Evolutionary conservation across 2,113 vertebrate genomes (phyloP).

Genomic region (Recurvirostra avosetta): DNA sequence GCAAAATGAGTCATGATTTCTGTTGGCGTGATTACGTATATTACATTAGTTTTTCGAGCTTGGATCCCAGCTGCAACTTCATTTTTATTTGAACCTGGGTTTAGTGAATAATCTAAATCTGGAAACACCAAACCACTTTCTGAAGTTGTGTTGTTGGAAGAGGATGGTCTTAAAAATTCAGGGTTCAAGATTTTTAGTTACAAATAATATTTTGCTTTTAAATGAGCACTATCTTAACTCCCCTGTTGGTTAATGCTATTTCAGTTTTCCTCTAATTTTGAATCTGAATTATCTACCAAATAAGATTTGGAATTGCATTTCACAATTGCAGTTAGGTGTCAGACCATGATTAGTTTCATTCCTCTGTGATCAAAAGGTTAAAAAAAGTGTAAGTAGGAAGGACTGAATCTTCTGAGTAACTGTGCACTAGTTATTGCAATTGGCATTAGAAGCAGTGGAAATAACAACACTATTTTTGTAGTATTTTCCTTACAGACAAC

Average conservation of each 20-base stretch:
- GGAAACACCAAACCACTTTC: neutral
- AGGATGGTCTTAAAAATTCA: neutral
- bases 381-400: neutral
- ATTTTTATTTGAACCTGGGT: neutral
- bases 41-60: neutral
- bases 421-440: neutral
- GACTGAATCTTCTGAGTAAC: neutral
- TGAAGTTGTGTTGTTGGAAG: neutral
- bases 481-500: neutral
- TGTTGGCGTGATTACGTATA: neutral
- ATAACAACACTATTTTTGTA: neutral
- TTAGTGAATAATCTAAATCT: neutral
- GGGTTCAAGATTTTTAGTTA: neutral
- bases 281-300: neutral
- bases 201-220: neutral
- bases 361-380: neutral
- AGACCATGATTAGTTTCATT: neutral
- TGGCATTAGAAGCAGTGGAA: neutral
- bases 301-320: neutral
- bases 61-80: neutral
- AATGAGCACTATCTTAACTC: neutral
- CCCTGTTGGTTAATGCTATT: neutral
- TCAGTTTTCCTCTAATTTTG: neutral
- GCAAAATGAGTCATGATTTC: neutral
- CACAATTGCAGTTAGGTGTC: neutral